These are phyloP conservation scores for Nemotelus nigrinus DNA, from an alignment of 2,888 invertebrate species.

Conservation along the genomic window DNA sequence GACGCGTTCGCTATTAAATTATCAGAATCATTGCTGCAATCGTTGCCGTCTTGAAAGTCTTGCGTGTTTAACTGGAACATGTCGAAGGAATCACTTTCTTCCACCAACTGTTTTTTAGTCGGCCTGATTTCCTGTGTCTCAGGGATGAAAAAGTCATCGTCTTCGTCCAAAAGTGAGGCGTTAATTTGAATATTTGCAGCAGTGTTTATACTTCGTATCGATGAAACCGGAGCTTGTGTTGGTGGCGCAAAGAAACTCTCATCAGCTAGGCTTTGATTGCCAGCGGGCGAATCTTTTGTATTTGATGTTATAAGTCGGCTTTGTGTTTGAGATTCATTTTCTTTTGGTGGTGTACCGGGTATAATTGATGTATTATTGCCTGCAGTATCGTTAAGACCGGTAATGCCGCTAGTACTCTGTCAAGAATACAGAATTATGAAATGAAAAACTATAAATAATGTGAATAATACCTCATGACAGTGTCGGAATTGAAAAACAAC, in stretches of 20 bases:
- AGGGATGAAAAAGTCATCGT: conserved; percentile 56
- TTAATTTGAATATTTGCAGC: conserved; percentile 39
- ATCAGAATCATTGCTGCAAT: conserved; percentile 49
- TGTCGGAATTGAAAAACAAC: conserved; percentile 31
- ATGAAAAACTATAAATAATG: not conserved
- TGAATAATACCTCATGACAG: conserved; percentile 31
- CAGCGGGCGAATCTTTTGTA: too few species aligned
- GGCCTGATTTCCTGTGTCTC: conserved; percentile 56
- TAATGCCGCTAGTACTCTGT: conserved; percentile 43
- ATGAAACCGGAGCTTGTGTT: conserved; percentile 52
- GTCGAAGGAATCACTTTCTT: conserved; percentile 47
- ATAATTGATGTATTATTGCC: conserved; percentile 35
- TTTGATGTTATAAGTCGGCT: not conserved
- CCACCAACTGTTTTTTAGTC: not conserved
- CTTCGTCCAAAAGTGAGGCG: conserved; percentile 39
- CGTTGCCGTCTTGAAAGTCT: conserved; percentile 54
- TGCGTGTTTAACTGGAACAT: conserved; percentile 56
- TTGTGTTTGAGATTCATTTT: conserved; percentile 11
- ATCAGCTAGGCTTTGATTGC: not conserved
- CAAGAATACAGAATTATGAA: not conserved
- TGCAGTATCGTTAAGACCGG: conserved; percentile 19
- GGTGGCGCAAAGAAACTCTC: conserved; percentile 55
- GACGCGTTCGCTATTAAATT: conserved; percentile 43
- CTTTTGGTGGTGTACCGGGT: conserved; percentile 36
- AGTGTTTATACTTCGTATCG: conserved; percentile 21